Percentiles rank a stretch among this genome's conserved stretches.
phyloP scores from a whole-genome alignment of 2,797 vertebrate species.

The Syncerus caffer region DNA sequence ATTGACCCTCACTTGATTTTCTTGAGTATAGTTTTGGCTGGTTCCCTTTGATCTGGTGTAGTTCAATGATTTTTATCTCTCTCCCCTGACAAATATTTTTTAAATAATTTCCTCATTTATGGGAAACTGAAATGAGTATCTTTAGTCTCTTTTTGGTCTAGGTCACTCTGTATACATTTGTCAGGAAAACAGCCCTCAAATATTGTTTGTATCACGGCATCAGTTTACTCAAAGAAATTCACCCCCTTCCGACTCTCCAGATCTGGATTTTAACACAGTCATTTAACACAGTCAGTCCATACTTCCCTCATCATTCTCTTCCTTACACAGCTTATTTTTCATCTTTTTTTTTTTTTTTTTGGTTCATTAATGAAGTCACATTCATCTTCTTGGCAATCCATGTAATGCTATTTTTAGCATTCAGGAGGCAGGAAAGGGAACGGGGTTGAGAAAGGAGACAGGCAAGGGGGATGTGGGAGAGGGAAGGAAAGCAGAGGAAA shows the following conservation, averaged over 20 bases:
- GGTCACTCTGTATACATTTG: neutral
- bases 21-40: neutral
- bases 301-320: neutral
- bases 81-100: neutral
- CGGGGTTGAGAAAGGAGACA: neutral
- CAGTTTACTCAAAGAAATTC: neutral
- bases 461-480: neutral
- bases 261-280: neutral
- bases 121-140: neutral
- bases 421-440: neutral
- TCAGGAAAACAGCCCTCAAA: neutral
- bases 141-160: neutral
- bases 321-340: neutral
- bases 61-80: neutral
- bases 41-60: neutral
- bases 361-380: constrained; percentile 3
- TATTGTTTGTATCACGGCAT: neutral
- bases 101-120: neutral
- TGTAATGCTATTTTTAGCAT: neutral
- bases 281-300: neutral
- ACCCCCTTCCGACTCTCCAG: neutral
- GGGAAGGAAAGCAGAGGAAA: neutral
- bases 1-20: neutral
- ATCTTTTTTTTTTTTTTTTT: constrained; percentile 8
- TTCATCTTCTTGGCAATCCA: neutral